Base-by-base conservation (phyloP, 2,888 invertebrate genomes). In the Hoplodrina ambigua region DNA sequence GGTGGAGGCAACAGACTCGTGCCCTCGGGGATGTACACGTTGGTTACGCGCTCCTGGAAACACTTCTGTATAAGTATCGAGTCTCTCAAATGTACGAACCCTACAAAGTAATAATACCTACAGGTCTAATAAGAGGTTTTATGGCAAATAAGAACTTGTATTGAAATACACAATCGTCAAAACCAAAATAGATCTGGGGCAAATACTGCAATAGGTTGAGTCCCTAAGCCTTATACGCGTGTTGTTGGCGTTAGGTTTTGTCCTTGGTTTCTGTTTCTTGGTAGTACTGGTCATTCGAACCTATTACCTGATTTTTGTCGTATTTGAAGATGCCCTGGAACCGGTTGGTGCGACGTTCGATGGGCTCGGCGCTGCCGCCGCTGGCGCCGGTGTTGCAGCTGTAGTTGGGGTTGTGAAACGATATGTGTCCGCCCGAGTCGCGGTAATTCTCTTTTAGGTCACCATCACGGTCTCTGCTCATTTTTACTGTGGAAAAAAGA, bases 331-430 rank as follows among this genome's bases (percentile, higher is more conserved):
- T 97, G 89, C 96, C 93, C 87, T 97, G 96, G 80, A 96, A 94
- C 13, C 95, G 87, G 75, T 93, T 93, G 2, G 88, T 77, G 30
- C 94, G 88, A 6, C 94, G 90, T 49, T 94, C 92, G 33, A 89
- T 77, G 5, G 89, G 88, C n/a, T 92, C 93, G 19, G 89, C 87
- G 25, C 78, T 84, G 20, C 96, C 96, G 41, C 95, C 95, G 44
- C 95, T 96, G 54, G 80, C 58, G 13, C 86, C 84, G 0, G 84
- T 81, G 10, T 97, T 97, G 90, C 92, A 91, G 80, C 88, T 94
- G 82, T 99, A 99, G 90, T 98, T 98, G 5, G 99, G 99, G 95
- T 99, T 99, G 57, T 98, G 97, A 92, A 98, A 99, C 0, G 98
- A 98, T 85, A 98, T 96, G 30, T 98, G 97, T 55, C 97, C 97